Evolutionary conservation across 2,797 vertebrate species (phyloP).

Genomic region (Coracias cyanogaster): DNA sequence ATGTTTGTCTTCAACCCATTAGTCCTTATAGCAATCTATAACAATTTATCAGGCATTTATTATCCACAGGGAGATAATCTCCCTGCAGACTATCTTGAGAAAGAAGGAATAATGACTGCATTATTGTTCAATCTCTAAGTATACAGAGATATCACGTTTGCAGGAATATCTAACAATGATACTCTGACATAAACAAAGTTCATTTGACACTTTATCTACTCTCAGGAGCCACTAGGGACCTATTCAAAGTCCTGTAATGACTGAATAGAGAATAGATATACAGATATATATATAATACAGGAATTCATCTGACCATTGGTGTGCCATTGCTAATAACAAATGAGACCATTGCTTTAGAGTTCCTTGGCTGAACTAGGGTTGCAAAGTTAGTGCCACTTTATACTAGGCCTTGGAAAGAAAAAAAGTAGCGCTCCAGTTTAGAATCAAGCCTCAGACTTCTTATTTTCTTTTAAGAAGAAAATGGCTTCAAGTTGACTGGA

Average conservation of each 20-base stretch:
- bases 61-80: background rate
- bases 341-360: background rate
- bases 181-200: background rate
- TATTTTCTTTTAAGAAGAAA: background rate
- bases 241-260: background rate
- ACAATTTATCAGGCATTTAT: background rate
- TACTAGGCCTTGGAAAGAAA: background rate
- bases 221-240: background rate
- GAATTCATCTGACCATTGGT: background rate
- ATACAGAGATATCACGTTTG: background rate
- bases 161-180: background rate
- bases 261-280: background rate
- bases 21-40: background rate
- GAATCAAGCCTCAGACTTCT: background rate
- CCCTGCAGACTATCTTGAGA: background rate
- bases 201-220: background rate
- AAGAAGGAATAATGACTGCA: background rate
- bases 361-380: background rate
- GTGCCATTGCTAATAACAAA: background rate
- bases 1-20: background rate
- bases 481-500: background rate
- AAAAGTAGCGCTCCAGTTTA: background rate
- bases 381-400: background rate
- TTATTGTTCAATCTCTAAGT: background rate
- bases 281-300: background rate